These are phyloP conservation scores for Chaetogeoica ovagalla DNA, from an alignment of 2,888 invertebrate genomes.

Conservation along the genomic window DNA sequence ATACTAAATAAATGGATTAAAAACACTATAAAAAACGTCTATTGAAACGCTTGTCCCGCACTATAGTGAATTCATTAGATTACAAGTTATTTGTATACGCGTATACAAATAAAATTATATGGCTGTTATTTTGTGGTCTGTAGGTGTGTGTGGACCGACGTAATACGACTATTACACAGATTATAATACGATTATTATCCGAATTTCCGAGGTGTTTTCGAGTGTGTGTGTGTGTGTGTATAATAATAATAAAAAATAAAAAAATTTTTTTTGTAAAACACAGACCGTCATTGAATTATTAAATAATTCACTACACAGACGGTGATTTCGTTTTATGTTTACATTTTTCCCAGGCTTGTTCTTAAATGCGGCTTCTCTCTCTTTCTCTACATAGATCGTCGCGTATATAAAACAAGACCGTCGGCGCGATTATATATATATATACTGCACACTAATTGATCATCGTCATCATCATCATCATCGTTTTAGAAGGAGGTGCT, in stretches of 20 bases:
- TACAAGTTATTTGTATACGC: too few relatives aligned
- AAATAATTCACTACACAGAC: background rate
- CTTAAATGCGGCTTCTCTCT: background rate
- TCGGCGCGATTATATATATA: background rate
- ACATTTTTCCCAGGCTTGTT: slow-evolving; percentile 23
- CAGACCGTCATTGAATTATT: background rate
- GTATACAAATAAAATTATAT: too few relatives aligned
- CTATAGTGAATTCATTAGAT: too few relatives aligned
- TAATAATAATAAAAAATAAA: slow-evolving; percentile 2
- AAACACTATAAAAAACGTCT: too few relatives aligned
- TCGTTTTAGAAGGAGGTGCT: background rate
- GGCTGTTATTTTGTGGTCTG: too few relatives aligned
- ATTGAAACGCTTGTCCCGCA: too few relatives aligned
- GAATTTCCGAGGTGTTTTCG: slow-evolving; percentile 15
- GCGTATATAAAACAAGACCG: slow-evolving; percentile 16
- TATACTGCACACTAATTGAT: slow-evolving; percentile 28
- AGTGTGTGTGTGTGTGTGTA: background rate
- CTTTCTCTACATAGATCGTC: too few relatives aligned
- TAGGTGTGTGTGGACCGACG: background rate
- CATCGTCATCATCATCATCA: slow-evolving; percentile 18
- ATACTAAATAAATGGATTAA: too few relatives aligned
- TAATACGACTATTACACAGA: background rate
- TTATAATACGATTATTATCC: background rate
- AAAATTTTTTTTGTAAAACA: background rate
- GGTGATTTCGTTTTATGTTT: slow-evolving; percentile 40